Base-by-base conservation (phyloP, 2,888 invertebrate species). In the Drosophila stalkeri region DNA sequence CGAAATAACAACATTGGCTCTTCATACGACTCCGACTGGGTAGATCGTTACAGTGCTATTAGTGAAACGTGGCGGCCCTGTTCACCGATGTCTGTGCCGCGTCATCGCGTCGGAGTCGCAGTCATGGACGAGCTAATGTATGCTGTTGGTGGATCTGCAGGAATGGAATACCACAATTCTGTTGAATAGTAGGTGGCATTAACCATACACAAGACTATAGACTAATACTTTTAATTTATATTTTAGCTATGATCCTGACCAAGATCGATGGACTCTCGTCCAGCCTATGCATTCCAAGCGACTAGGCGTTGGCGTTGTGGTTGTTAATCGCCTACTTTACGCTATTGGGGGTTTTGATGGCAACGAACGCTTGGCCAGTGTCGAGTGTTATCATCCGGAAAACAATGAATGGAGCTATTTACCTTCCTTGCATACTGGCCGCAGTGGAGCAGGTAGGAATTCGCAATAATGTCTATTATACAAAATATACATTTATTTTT, bases 271-370 rank as follows among this genome's bases (percentile, higher is more conserved):
- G 96, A 93, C 94, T 18, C 93, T 95, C 43, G 94, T 96, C 12
- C 94, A 94, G 57, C 94, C 95, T 20, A 96, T 96, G 96, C 92
- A 93, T 35, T 94, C 94, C 14, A 92, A 96, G 61, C 93, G 96
- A 62, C 95, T 95, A 90, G 95, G 95, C 0, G 94, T 97, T 89
- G 95, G 98, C 92, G 95, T 96, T 84, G 95, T 96, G 90, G 96
- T 97, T 18, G 96, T 98, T 74, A 95, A 97, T 95, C 94, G 97
- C 66, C 93, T 96, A 91, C 93, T 96, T 75, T 96, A 96, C 93
- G 98, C 98, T 0, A 96, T 98, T 54, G 98, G 98, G 57, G 98
- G 98, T 0, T 98, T 96, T 92, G 97, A 98, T 93, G 98, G 98
- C 31, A 94, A 94, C 18, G 94, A 96, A 35, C 94, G 98, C 39